A percentile compares a stretch with the other conserved stretches of the same genome.
Conservation (phyloP, 2,888 invertebrate species). For the Cataglyphis livida region DNA sequence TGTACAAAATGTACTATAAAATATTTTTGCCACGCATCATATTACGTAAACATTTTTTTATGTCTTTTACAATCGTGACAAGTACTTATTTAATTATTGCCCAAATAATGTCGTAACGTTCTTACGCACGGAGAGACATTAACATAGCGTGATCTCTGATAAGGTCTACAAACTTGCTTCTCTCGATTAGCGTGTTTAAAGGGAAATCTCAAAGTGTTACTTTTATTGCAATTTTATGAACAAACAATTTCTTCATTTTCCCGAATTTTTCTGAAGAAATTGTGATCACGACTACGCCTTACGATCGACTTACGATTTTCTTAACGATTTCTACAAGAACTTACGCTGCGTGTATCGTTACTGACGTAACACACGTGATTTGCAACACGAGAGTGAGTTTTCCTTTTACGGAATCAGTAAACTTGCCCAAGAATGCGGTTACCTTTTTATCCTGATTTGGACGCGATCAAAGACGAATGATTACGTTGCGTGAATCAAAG, state of each 20-base stretch:
- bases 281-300: not conserved
- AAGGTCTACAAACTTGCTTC: not conserved
- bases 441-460: conserved; percentile 3
- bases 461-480: not conserved
- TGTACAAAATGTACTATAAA: not conserved
- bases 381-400: conserved; percentile 8
- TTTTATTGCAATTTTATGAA: not conserved
- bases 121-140: not conserved
- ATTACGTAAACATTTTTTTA: not conserved
- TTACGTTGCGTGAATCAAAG: not conserved
- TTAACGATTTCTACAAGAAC: conserved; percentile 14
- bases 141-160: not conserved
- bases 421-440: not conserved
- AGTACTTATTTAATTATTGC: not conserved
- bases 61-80: not conserved
- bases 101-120: conserved; percentile 4
- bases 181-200: not conserved
- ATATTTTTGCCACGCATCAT: not conserved
- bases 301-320: not conserved
- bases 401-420: not conserved
- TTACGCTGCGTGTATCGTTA: not conserved
- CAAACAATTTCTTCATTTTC: not conserved
- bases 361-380: conserved; percentile 32
- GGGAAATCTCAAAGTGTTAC: not conserved
- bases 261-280: conserved; percentile 1